Conservation (phyloP, 2,888 invertebrate genomes). For the Sarcophaga carnaria region DNA sequence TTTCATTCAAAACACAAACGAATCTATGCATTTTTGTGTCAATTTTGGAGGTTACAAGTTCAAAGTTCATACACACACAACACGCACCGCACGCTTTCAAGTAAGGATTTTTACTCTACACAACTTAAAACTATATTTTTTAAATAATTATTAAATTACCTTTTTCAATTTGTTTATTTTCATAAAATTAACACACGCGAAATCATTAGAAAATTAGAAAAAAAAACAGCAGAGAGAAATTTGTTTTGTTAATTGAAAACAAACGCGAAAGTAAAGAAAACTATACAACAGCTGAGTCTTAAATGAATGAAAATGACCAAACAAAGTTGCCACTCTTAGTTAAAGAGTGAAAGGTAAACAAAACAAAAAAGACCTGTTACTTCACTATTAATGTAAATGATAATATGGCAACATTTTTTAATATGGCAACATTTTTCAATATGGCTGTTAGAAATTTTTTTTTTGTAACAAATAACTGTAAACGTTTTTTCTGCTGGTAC, state of each 20-base stretch:
- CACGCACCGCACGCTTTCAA: not conserved
- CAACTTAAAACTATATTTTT: not conserved
- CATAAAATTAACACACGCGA: not conserved
- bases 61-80: slow-evolving; percentile 49
- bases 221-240: not conserved
- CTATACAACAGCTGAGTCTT: slow-evolving; percentile 43
- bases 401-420: not conserved
- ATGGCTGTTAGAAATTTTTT: not conserved
- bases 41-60: slow-evolving; percentile 55
- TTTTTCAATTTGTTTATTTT: not conserved
- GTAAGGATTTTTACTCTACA: slow-evolving; percentile 10
- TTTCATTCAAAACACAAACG: not conserved
- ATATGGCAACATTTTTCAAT: not conserved
- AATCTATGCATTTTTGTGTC: not conserved
- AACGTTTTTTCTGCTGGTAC: not conserved
- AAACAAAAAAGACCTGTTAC: slow-evolving; percentile 57
- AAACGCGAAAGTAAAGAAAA: slow-evolving; percentile 13
- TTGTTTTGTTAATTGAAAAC: not conserved
- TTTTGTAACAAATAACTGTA: slow-evolving; percentile 28
- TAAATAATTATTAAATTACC: slow-evolving; percentile 24
- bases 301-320: not conserved
- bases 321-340: slow-evolving; percentile 10
- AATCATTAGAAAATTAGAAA: slow-evolving; percentile 7
- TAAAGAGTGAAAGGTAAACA: not conserved
- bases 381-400: slow-evolving; percentile 20